These are phyloP conservation scores for Aspidiotus rigidus DNA, from an alignment of 2,888 invertebrate species.

Conservation along the genomic window DNA sequence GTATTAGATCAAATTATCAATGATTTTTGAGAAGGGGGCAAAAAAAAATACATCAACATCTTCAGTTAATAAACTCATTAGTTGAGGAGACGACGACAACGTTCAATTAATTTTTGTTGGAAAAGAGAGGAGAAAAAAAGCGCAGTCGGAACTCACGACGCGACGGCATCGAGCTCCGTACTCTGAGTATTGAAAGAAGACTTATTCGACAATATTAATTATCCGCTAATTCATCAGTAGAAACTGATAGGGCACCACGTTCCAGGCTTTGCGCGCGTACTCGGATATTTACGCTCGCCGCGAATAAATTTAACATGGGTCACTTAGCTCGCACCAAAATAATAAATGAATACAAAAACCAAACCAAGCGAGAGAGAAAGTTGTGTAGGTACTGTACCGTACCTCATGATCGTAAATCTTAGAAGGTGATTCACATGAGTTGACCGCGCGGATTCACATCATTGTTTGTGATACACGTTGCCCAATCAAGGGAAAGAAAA, in stretches of 20 bases:
- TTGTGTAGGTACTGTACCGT: neutral
- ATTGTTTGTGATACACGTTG: neutral
- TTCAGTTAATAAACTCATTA: too few relatives aligned
- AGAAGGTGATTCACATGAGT: constrained; percentile 1
- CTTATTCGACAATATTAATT: neutral
- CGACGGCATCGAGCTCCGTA: neutral
- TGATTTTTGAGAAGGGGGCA: too few relatives aligned
- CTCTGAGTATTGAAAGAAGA: neutral
- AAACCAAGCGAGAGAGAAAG: neutral
- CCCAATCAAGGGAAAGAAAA: constrained; percentile 1
- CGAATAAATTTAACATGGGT: neutral
- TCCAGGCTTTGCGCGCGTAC: neutral
- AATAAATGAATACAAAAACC: neutral
- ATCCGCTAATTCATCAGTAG: constrained; percentile 1
- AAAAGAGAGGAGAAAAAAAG: neutral
- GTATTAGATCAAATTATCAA: too few relatives aligned
- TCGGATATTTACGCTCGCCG: neutral
- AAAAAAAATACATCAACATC: too few relatives aligned
- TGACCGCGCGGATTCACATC: neutral
- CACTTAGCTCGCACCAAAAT: too few relatives aligned
- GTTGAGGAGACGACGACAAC: neutral
- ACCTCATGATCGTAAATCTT: constrained; percentile 1
- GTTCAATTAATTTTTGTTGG: neutral
- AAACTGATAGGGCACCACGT: neutral
- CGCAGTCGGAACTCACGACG: neutral